Base-by-base conservation (phyloP, 1,140 invertebrate genomes). In the Zaprionus gabonicus region DNA sequence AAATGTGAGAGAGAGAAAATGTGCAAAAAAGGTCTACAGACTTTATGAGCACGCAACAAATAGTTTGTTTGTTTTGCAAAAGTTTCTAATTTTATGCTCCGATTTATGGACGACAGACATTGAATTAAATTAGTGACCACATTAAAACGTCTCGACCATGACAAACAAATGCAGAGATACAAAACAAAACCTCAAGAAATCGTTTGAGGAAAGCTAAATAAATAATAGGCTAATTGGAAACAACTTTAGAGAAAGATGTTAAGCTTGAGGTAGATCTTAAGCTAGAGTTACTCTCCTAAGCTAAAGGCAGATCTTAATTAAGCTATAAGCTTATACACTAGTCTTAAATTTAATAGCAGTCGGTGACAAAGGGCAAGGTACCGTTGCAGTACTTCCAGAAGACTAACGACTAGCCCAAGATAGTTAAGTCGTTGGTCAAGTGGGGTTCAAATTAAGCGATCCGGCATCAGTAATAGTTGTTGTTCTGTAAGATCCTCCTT, bases 401-500 rank as follows among this genome's bases (percentile, higher is more conserved):
- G 31, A 76, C 59, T 34, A 10, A 34, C 31, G 0, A 2, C 77
- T 71, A 91, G 4, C 83, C 79, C 44, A 85, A 77, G 13, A 59
- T 69, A 1, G 68, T 10, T 34, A 34, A 34, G 31, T 34, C 9
- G 9, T 63, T 69, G 1, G 62, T 34, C 3, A 3, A 34, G 31
- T 34, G 31, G 3, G 31, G 3, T 34, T 34, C 28, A 4, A 2
- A 77, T n/a, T 4, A 13, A 1, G 3, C 3, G 10, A 1, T 13
- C 67, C 79, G 63, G 20, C 91, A 91, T 78, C 91, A 92, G 28
- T 78, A 87, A 5, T 28, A 53, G 27, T 82, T 74, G 38, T 92
- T 92, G 36, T 92, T 92, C 53, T 92, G 84, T 62, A 91, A 92
- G 25, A 91, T 67, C 0, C 91, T 92, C 76, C 4, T 76, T 71